Percentiles rank a stretch among this genome's conserved stretches.
Evolutionary conservation across 1,140 invertebrate genomes (phyloP).

Genomic region (Lepeophtheirus salmonis): DNA sequence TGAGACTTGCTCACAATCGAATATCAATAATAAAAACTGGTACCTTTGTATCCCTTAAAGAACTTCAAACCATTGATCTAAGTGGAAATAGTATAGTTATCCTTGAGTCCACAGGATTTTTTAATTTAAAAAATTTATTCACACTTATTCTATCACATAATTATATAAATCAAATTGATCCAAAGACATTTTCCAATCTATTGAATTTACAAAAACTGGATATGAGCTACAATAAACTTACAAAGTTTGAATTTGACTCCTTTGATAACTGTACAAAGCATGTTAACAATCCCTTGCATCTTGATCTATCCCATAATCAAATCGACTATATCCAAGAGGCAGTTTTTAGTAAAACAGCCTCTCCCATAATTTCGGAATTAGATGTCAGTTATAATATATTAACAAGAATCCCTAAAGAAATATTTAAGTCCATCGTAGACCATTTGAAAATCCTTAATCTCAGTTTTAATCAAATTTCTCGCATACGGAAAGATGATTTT

Average conservation of each 20-base stretch:
- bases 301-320: slow-evolving; percentile 56
- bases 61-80: slow-evolving; percentile 45
- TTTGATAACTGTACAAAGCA: slow-evolving; percentile 52
- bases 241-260: slow-evolving; percentile 48
- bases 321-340: slow-evolving; percentile 46
- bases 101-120: slow-evolving; percentile 38
- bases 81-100: slow-evolving; percentile 45
- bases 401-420: slow-evolving; percentile 39
- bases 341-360: slow-evolving; percentile 41
- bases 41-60: background rate
- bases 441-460: slow-evolving; percentile 43
- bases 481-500: slow-evolving; percentile 48
- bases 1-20: slow-evolving; percentile 53
- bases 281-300: slow-evolving; percentile 35
- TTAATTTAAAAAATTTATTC: slow-evolving; percentile 41
- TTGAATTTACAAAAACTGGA: slow-evolving; percentile 46
- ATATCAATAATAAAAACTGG: slow-evolving; percentile 35
- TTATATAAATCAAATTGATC: slow-evolving; percentile 23
- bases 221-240: slow-evolving; percentile 49
- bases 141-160: slow-evolving; percentile 42
- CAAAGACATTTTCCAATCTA: slow-evolving; percentile 43
- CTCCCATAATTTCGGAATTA: slow-evolving; percentile 25
- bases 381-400: slow-evolving; percentile 30
- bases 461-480: slow-evolving; percentile 48
- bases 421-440: slow-evolving; percentile 39